Evolutionary conservation across 2,113 vertebrate genomes (phyloP), one percentile per base, ranked within the genome.

Genomic region (Cynopterus brachyotis): DNA sequence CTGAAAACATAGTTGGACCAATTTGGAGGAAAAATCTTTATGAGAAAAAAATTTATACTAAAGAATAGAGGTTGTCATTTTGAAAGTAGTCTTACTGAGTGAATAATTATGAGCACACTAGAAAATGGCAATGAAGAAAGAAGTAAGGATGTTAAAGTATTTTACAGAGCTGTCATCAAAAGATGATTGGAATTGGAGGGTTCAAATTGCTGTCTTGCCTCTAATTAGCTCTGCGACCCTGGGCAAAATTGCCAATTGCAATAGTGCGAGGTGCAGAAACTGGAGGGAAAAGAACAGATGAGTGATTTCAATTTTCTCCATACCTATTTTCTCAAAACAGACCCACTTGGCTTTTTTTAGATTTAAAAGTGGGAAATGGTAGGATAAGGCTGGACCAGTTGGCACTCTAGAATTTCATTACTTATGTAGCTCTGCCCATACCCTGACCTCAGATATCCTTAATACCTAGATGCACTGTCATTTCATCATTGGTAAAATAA

Each of bases 51-150:
- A 94, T 81, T 19, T 85, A 73, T 75, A 62, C 32, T 73, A 73
- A 81, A 9, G 59, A 83, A 80, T 11, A 30, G 40, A 94, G 82
- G 70, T 64, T 85, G 66, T 95, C 81, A 88, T 82, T 92, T 79
- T 78, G 40, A 82, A 96, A 88, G 28, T 45, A 67, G 20, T 95
- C 92, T 91, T 78, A 87, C 80, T 30, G 42, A 92, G n/a, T 73
- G 37, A 91, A 82, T 90, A 94, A 94, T 96, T 91, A 70, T 26
- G 90, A 64, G 35, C 20, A 57, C 20, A 53, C 11, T 19, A 81
- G 86, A 97, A 96, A 90, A 90, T 3, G 26, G 79, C 69, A 96
- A 60, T 2, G 10, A 92, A 76, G 64, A 86, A 87, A 72, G 69
- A 69, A 91, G 0, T 92, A 59, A 93, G 16, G 30, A 19, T 45